Percentiles rank a stretch among this genome's conserved stretches.
These are phyloP conservation scores for Ruditapes philippinarum DNA, from an alignment of 1,140 invertebrate species.

Conservation along the genomic window DNA sequence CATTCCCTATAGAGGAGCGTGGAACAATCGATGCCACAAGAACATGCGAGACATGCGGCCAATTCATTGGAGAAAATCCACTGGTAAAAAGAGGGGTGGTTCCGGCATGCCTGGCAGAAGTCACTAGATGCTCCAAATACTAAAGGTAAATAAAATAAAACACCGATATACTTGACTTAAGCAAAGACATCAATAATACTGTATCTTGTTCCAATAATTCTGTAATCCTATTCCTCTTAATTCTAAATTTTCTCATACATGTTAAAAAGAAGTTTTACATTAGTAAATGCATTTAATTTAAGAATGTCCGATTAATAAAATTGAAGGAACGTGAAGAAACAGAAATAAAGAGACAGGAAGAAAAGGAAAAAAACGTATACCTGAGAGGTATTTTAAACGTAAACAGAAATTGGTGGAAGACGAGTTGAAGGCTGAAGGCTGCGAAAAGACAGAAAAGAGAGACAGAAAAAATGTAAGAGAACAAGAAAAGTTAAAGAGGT, in stretches of 20 bases:
- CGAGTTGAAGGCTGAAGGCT: neutral
- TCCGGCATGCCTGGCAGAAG: neutral
- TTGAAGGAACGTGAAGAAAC: neutral
- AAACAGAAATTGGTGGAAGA: neutral
- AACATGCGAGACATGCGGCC: neutral
- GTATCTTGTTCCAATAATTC: too few relatives aligned
- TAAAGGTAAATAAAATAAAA: too few relatives aligned
- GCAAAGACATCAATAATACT: too few relatives aligned
- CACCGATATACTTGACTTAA: too few relatives aligned
- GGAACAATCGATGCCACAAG: neutral
- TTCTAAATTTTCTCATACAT: too few relatives aligned
- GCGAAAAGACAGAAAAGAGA: slow-evolving; percentile 7
- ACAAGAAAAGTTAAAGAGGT: neutral
- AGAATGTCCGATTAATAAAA: too few relatives aligned
- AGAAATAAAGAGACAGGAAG: neutral
- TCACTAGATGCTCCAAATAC: too few relatives aligned
- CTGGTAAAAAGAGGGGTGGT: neutral
- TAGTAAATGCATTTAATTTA: too few relatives aligned
- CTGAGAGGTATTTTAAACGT: neutral
- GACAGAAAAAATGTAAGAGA: neutral
- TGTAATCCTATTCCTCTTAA: too few relatives aligned
- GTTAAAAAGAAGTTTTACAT: too few relatives aligned
- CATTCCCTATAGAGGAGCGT: neutral
- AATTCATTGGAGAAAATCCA: neutral
- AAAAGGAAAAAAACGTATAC: neutral